Conservation (phyloP, 2,888 invertebrate species). For the Limnephilus lunatus region DNA sequence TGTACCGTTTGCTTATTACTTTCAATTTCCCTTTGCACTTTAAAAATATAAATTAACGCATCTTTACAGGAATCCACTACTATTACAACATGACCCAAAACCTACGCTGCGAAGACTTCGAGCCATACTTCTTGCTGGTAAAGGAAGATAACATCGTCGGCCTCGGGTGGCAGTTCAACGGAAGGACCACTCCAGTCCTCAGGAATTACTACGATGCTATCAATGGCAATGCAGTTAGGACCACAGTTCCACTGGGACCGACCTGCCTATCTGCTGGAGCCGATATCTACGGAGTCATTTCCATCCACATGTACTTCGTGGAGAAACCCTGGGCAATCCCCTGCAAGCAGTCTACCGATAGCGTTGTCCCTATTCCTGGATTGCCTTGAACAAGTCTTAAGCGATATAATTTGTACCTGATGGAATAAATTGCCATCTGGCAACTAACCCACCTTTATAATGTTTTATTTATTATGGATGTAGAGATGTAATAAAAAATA, state of each 20-base stretch:
- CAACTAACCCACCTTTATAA: background rate
- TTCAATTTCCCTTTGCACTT: too few species aligned
- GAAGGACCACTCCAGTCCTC: constrained; percentile 53
- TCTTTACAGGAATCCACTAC: constrained; percentile 66
- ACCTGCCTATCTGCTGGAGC: constrained; percentile 63
- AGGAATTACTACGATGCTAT: constrained; percentile 66
- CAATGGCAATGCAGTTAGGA: constrained; percentile 54
- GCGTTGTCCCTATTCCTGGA: constrained; percentile 62
- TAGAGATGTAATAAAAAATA: background rate
- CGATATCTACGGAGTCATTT: constrained; percentile 64
- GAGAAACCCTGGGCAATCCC: constrained; percentile 65
- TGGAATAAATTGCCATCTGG: background rate
- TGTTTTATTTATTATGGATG: background rate
- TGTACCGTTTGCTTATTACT: too few species aligned
- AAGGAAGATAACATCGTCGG: constrained; percentile 62
- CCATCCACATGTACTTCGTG: constrained; percentile 66
- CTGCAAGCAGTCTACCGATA: constrained; percentile 60
- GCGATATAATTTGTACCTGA: background rate
- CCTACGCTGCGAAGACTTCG: constrained; percentile 58
- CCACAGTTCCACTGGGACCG: constrained; percentile 64
- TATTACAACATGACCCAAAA: constrained; percentile 65
- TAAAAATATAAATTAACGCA: background rate
- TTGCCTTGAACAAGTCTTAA: constrained; percentile 45
- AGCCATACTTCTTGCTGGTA: constrained; percentile 66
- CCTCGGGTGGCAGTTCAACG: constrained; percentile 65